A percentile compares a stretch with the other conserved stretches of the same genome.
Conservation (phyloP, 2,113 vertebrate genomes). For the Pseudopipra pipra region DNA sequence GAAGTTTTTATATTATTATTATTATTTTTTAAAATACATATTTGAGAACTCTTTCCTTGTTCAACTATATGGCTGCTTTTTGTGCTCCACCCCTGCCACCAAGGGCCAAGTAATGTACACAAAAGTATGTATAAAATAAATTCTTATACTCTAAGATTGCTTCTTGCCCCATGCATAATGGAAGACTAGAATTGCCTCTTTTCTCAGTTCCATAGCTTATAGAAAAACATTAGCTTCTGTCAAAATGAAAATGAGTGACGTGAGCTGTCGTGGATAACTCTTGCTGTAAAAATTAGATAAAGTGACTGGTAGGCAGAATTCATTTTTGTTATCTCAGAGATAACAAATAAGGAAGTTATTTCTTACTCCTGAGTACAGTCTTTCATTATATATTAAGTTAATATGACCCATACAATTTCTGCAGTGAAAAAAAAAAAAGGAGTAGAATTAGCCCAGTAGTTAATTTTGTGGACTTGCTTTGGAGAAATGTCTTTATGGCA, state of each 20-base stretch:
- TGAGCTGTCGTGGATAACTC: not conserved
- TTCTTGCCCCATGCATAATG: not conserved
- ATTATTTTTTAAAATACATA: not conserved
- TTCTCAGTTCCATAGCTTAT: not conserved
- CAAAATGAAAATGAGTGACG: not conserved
- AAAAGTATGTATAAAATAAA: not conserved
- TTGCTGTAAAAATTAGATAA: not conserved
- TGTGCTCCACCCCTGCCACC: fast-evolving
- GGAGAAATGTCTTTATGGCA: not conserved
- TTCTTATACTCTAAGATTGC: not conserved
- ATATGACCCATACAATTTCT: not conserved
- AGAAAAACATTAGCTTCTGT: not conserved
- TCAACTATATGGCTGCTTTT: not conserved
- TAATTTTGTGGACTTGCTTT: not conserved
- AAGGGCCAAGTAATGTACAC: not conserved
- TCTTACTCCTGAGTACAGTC: not conserved
- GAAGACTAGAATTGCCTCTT: not conserved
- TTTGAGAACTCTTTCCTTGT: not conserved
- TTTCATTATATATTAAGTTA: not conserved
- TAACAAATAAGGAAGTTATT: not conserved
- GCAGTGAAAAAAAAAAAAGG: not conserved
- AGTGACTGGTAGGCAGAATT: not conserved
- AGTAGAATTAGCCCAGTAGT: not conserved
- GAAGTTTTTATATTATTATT: not conserved
- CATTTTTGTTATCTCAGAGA: not conserved